Evolutionary conservation across 2,888 invertebrate genomes (phyloP).

Genomic region (Lomographa bimaculata): DNA sequence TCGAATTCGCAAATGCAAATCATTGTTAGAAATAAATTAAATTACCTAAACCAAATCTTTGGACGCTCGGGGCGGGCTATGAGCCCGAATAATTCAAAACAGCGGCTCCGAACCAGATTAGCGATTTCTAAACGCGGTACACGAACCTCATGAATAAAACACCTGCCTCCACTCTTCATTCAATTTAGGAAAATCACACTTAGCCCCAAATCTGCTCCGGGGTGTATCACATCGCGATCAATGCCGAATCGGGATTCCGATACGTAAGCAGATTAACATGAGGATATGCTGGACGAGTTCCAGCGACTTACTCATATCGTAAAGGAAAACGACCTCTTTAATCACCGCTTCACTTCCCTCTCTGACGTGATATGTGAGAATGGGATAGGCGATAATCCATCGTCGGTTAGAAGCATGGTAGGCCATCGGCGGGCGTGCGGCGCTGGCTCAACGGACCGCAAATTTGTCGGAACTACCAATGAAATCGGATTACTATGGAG

Average conservation of each 20-base stretch:
- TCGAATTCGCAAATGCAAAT: conserved; percentile 14
- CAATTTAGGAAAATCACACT: conserved; percentile 49
- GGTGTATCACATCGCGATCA: conserved; percentile 42
- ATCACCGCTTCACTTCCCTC: conserved; percentile 44
- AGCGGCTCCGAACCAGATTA: conserved; percentile 30
- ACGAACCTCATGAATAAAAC: conserved; percentile 46
- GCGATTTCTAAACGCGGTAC: conserved; percentile 26
- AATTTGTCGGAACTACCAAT: conserved; percentile 77
- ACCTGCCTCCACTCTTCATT: conserved; percentile 46
- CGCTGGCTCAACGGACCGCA: conserved; percentile 68
- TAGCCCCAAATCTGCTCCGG: conserved; percentile 42
- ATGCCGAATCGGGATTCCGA: conserved; percentile 37
- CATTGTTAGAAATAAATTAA: conserved; percentile 23
- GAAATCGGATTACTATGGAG: conserved; percentile 74
- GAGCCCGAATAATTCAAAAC: conserved; percentile 36
- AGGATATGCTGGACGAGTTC: conserved; percentile 43
- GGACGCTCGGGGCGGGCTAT: conserved; percentile 8
- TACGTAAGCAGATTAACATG: conserved; percentile 52
- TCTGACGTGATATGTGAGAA: conserved; percentile 39
- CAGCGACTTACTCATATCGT: conserved; percentile 48
- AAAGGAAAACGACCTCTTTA: conserved; percentile 53
- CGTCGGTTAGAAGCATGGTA: conserved; percentile 46
- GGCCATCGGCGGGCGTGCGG: conserved; percentile 47
- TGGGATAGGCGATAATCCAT: conserved; percentile 51
- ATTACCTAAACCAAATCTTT: conserved; percentile 27